Conservation (phyloP, 2,797 vertebrate genomes). For the Cyprinella venusta region DNA sequence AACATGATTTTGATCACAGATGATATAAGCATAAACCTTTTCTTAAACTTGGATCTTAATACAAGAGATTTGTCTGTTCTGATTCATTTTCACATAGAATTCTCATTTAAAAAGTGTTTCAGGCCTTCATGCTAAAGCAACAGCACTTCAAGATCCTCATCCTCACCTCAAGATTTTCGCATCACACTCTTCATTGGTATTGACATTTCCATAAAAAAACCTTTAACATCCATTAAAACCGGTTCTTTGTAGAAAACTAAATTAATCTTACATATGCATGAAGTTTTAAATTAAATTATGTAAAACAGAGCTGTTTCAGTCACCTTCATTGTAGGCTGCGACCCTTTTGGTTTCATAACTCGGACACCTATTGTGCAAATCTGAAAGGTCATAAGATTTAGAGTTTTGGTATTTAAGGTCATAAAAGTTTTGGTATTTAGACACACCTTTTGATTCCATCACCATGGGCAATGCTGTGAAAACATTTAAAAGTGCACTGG, state of each 20-base stretch:
- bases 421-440: conserved; percentile 66
- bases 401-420: conserved; percentile 67
- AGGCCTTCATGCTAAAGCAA: not conserved
- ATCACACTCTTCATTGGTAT: not conserved
- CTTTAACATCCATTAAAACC: not conserved
- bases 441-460: conserved; percentile 66
- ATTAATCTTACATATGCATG: not conserved
- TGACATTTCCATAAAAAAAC: not conserved
- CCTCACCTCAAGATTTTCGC: not conserved
- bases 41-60: not conserved
- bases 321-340: conserved; percentile 4
- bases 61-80: not conserved
- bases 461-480: conserved; percentile 56
- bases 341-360: conserved; percentile 22
- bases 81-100: not conserved
- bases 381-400: conserved; percentile 71
- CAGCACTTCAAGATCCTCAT: not conserved
- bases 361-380: conserved; percentile 32
- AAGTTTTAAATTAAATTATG: not conserved
- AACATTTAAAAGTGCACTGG: conserved; percentile 34
- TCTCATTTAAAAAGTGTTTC: not conserved
- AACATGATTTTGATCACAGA: not conserved
- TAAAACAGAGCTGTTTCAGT: conserved; percentile 21
- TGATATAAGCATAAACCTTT: not conserved
- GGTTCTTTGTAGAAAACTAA: not conserved